These are phyloP conservation scores for Nematolebias whitei DNA, from an alignment of 2,113 vertebrate genomes.

Conservation along the genomic window DNA sequence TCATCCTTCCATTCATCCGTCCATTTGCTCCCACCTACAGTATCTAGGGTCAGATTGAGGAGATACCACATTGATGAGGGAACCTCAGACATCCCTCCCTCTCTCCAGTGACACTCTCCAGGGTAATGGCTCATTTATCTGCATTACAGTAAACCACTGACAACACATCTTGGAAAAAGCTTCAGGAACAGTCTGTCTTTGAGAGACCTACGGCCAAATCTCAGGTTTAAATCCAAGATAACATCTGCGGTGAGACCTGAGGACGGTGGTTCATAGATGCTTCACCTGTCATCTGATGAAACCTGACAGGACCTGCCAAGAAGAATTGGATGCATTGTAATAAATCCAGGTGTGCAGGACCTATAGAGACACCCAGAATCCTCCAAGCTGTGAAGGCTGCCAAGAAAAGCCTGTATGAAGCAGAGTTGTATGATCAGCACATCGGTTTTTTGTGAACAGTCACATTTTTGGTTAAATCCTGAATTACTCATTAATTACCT, in stretches of 20 bases:
- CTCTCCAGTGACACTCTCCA: too few species aligned
- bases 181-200: conserved; percentile 5
- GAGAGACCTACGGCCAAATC: neutral
- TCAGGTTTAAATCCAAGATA: conserved; percentile 17
- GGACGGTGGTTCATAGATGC: conserved; percentile 16
- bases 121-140: neutral
- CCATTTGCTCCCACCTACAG: too few species aligned
- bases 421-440: neutral
- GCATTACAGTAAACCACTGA: neutral
- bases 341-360: conserved; percentile 3
- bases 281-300: conserved; percentile 10
- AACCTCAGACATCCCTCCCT: too few species aligned
- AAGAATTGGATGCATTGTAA: conserved; percentile 3
- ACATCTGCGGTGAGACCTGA: conserved; percentile 17
- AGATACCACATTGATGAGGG: too few species aligned
- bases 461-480: neutral
- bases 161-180: neutral
- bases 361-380: neutral
- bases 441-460: neutral
- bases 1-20: too few species aligned
- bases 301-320: conserved; percentile 16
- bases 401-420: neutral
- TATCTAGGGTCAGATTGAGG: too few species aligned
- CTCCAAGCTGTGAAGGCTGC: neutral
- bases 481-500: neutral